phyloP scores from a whole-genome alignment of 1,140 invertebrate species.

The Cepaea nemoralis region DNA sequence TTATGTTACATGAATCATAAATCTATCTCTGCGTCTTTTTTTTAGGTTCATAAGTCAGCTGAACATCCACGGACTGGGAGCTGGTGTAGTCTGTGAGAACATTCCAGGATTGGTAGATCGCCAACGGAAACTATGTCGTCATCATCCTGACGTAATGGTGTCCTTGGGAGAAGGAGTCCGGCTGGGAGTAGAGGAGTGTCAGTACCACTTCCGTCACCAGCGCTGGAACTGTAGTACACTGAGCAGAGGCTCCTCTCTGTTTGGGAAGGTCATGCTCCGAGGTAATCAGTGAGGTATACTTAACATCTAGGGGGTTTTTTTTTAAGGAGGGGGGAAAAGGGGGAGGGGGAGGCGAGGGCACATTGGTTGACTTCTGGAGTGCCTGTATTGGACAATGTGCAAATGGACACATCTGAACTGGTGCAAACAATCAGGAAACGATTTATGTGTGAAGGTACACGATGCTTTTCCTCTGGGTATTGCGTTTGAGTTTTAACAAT shows the following conservation, averaged over 20 bases:
- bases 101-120: conserved; percentile 67
- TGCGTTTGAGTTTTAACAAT: no score
- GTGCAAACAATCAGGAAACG: no score
- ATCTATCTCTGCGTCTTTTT: no score
- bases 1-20: no score
- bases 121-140: conserved; percentile 72
- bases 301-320: no score
- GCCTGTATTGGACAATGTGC: no score
- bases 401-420: no score
- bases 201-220: conserved; percentile 76
- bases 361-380: no score
- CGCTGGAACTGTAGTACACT: conserved; percentile 76
- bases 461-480: no score
- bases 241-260: conserved; percentile 65
- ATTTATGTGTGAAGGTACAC: no score
- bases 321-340: no score
- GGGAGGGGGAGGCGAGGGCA: no score
- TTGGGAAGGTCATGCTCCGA: conserved; percentile 69
- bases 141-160: conserved; percentile 74
- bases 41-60: conserved; percentile 69
- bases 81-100: conserved; percentile 67
- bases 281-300: conserved; percentile 53
- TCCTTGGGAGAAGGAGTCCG: conserved; percentile 74
- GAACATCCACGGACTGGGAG: conserved; percentile 63
- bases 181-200: conserved; percentile 75